A percentile compares a stretch with the other conserved stretches of the same genome.
phyloP scores from a whole-genome alignment of 2,113 vertebrate species.

The Trematomus loennbergii region DNA sequence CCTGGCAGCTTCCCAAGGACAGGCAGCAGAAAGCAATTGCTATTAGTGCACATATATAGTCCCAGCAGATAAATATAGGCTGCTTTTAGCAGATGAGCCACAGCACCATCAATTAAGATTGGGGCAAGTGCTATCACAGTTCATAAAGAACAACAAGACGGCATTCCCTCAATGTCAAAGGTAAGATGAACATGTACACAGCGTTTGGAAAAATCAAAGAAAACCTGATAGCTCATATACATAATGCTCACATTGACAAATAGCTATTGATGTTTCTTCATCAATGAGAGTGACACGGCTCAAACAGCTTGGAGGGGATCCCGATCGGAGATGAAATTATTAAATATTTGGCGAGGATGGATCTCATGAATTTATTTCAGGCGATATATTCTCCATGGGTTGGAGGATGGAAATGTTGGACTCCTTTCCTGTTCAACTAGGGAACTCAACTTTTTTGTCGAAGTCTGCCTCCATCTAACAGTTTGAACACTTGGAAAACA shows the following conservation, averaged over 20 bases:
- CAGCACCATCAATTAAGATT: slow-evolving; percentile 88
- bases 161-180: slow-evolving; percentile 87
- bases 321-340: slow-evolving; percentile 56
- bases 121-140: slow-evolving; percentile 79
- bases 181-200: slow-evolving; percentile 80
- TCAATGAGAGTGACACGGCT: slow-evolving; percentile 76
- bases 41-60: slow-evolving; percentile 88
- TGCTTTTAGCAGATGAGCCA: slow-evolving; percentile 93
- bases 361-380: slow-evolving; percentile 50
- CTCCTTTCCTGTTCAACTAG: neutral
- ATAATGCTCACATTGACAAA: slow-evolving; percentile 82
- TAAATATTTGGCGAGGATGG: slow-evolving; percentile 44
- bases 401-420: slow-evolving; percentile 20
- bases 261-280: slow-evolving; percentile 77
- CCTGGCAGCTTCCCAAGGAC: slow-evolving; percentile 88
- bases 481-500: slow-evolving; percentile 13
- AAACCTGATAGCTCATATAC: slow-evolving; percentile 74
- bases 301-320: slow-evolving; percentile 61
- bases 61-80: slow-evolving; percentile 86
- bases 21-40: slow-evolving; percentile 88
- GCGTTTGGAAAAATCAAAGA: slow-evolving; percentile 60
- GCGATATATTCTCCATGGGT: slow-evolving; percentile 15
- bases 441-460: neutral
- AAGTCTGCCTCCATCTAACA: neutral
- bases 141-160: slow-evolving; percentile 81